Conservation (phyloP, 2,797 vertebrate species). For the Notamacropus eugenii region DNA sequence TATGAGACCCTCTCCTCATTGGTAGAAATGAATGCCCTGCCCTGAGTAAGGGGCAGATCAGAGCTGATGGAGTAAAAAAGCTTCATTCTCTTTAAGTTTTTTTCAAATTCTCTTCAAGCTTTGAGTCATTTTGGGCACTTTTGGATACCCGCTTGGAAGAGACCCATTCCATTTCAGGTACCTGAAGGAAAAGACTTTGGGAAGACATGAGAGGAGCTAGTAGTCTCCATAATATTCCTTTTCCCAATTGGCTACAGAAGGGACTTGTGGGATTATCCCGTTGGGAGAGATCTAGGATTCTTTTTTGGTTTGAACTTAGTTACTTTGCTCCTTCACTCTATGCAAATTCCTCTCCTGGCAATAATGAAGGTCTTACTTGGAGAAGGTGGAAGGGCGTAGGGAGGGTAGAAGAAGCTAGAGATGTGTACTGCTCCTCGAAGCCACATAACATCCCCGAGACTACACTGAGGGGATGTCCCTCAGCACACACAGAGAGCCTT, state of each 20-base stretch:
- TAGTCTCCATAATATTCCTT: not conserved
- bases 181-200: not conserved
- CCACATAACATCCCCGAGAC: no score
- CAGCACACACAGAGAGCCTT: not conserved
- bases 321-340: not conserved
- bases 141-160: not conserved
- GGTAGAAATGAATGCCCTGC: no score
- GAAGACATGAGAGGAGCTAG: no score
- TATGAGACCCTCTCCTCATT: no score
- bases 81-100: no score
- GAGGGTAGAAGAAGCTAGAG: not conserved
- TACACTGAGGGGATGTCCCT: not conserved
- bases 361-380: not conserved
- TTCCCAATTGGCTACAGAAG: not conserved
- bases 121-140: not conserved
- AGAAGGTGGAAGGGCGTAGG: not conserved
- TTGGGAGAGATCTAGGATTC: not conserved
- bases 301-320: not conserved
- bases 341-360: not conserved
- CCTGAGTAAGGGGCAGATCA: no score
- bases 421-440: not conserved
- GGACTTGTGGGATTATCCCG: not conserved
- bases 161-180: not conserved
- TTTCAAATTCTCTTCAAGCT: not conserved
- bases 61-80: no score